Evolutionary conservation across 1,140 invertebrate species (phyloP).

Genomic region (Littorina saxatilis): DNA sequence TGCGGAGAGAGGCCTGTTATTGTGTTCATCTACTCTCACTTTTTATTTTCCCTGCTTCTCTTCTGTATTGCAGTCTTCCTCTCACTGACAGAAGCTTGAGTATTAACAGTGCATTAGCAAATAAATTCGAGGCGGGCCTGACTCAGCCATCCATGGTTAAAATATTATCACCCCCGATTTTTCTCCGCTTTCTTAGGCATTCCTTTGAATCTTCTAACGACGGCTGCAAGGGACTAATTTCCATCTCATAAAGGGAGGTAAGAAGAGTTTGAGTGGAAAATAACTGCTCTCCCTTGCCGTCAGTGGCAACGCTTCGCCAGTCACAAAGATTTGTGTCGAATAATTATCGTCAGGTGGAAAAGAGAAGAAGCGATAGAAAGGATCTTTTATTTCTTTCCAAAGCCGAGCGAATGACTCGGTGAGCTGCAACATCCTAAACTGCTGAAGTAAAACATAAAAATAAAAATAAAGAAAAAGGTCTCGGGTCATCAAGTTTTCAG

Average conservation of each 20-base stretch:
- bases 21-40: no score
- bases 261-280: slow-evolving; percentile 17
- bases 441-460: no score
- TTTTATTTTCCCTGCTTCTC: no score
- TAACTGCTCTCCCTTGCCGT: slow-evolving; percentile 9
- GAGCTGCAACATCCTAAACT: no score
- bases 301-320: background rate
- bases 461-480: no score
- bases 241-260: slow-evolving; percentile 17
- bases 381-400: no score
- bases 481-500: no score
- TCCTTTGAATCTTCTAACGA: slow-evolving; percentile 8
- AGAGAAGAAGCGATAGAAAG: no score
- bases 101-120: background rate
- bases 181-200: background rate
- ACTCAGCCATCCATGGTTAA: background rate
- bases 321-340: background rate
- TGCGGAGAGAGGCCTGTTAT: no score
- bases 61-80: background rate
- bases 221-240: background rate
- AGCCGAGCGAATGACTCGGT: no score
- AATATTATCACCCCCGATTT: slow-evolving; percentile 14
- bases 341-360: slow-evolving; percentile 1
- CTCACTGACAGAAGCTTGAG: background rate
- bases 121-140: background rate